These are phyloP conservation scores for Teleogryllus oceanicus DNA, from an alignment of 2,888 invertebrate species.

Conservation along the genomic window DNA sequence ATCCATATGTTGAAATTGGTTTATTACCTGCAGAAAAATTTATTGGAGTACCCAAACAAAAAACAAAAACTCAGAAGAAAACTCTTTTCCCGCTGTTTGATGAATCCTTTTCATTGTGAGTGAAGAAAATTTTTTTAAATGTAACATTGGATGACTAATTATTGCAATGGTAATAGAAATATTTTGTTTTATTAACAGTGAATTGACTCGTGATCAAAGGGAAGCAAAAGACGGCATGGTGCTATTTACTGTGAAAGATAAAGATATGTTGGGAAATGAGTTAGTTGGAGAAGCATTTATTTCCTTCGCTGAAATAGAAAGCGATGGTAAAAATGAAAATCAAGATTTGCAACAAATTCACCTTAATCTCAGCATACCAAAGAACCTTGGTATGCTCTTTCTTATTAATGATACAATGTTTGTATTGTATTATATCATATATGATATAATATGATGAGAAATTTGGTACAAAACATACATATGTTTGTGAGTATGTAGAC, in stretches of 20 bases:
- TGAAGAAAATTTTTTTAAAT: constrained; percentile 40
- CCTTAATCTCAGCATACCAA: constrained; percentile 67
- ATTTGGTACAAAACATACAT: background rate
- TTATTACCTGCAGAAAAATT: constrained; percentile 83
- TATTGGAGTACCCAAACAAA: constrained; percentile 67
- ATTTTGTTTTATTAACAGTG: constrained; percentile 49
- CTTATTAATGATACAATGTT: background rate
- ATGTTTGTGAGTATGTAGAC: too few species aligned
- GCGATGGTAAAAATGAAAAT: constrained; percentile 57
- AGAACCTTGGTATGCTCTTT: constrained; percentile 55
- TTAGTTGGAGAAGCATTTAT: constrained; percentile 94
- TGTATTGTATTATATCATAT: background rate
- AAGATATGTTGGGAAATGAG: constrained; percentile 90
- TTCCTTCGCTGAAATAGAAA: constrained; percentile 70
- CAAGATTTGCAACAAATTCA: constrained; percentile 67
- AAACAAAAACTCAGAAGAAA: constrained; percentile 89
- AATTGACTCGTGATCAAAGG: constrained; percentile 69
- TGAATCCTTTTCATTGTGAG: constrained; percentile 91
- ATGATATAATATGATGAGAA: background rate
- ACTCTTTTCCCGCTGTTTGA: constrained; percentile 91
- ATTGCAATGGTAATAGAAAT: constrained; percentile 20
- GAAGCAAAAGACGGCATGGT: constrained; percentile 67
- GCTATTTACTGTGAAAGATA: constrained; percentile 90
- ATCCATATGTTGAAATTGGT: constrained; percentile 87
- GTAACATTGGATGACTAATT: constrained; percentile 18